A percentile compares a stretch with the other conserved stretches of the same genome.
These are phyloP conservation scores for Callyntrura sp. DNA, from an alignment of 2,888 invertebrate species.

Conservation along the genomic window DNA sequence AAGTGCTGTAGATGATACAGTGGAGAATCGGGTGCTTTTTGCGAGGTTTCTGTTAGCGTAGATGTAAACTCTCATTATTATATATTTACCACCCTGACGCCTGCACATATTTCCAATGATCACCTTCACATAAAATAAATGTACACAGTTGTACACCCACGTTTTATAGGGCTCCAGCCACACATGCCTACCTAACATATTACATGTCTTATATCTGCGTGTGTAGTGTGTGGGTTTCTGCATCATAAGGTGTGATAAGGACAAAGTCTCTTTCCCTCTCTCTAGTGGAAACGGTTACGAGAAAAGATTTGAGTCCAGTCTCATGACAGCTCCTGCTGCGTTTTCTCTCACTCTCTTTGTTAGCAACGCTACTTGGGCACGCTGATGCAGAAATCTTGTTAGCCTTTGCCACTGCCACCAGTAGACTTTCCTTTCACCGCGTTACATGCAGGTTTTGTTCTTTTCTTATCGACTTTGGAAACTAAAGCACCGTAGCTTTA, in stretches of 20 bases:
- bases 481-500: neutral
- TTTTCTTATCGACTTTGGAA: neutral
- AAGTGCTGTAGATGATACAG: neutral
- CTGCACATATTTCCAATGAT: neutral
- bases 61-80: neutral
- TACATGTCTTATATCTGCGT: neutral
- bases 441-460: neutral
- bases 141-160: too few species aligned
- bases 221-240: neutral
- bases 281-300: neutral
- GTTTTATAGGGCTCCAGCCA: too few species aligned
- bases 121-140: neutral
- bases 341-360: slow-evolving; percentile 34
- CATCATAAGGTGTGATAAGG: slow-evolving; percentile 1
- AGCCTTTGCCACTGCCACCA: slow-evolving; percentile 30
- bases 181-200: too few species aligned
- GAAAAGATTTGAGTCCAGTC: slow-evolving; percentile 71
- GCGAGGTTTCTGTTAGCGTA: neutral
- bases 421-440: neutral
- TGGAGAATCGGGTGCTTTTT: neutral
- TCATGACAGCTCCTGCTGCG: slow-evolving; percentile 76
- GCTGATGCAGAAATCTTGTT: slow-evolving; percentile 67
- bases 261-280: neutral
- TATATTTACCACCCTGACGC: neutral
- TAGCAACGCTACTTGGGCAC: slow-evolving; percentile 24